Percentiles rank a stretch among this genome's conserved stretches.
Evolutionary conservation across 2,113 vertebrate species (phyloP).

Genomic region (Scopus umbretta): DNA sequence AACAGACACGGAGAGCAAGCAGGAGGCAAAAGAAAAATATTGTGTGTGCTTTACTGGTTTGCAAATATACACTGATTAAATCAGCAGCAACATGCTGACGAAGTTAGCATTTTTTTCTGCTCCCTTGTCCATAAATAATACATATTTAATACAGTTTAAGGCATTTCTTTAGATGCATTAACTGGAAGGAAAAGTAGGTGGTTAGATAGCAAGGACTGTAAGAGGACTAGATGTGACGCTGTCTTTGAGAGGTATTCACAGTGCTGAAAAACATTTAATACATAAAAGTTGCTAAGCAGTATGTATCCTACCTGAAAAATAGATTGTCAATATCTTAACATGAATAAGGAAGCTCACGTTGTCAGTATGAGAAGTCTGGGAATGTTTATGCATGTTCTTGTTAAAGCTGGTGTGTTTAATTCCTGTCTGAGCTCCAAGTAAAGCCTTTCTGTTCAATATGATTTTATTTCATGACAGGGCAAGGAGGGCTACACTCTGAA

Average conservation of each 20-base stretch:
- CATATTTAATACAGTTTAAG: neutral
- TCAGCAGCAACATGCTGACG: neutral
- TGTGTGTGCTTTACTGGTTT: neutral
- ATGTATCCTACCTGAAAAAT: neutral
- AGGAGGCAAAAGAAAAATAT: neutral
- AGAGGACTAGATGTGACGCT: neutral
- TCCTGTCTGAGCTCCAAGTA: neutral
- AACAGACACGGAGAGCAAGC: neutral
- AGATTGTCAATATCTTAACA: neutral
- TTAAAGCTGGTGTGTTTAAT: conserved; percentile 6
- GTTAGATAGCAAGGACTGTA: neutral
- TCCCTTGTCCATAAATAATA: neutral
- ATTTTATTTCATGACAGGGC: neutral
- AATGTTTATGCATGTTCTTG: conserved; percentile 12
- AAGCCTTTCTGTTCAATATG: neutral
- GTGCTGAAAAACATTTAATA: neutral
- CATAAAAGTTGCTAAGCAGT: neutral
- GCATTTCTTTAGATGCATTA: neutral
- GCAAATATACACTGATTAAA: neutral
- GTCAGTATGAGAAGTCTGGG: neutral
- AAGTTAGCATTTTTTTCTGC: neutral
- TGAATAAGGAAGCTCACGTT: neutral
- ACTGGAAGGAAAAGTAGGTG: neutral
- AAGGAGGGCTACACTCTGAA: neutral
- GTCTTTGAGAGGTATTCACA: neutral